Evolutionary conservation across 2,888 invertebrate species (phyloP).

Genomic region (Cenopis cana): DNA sequence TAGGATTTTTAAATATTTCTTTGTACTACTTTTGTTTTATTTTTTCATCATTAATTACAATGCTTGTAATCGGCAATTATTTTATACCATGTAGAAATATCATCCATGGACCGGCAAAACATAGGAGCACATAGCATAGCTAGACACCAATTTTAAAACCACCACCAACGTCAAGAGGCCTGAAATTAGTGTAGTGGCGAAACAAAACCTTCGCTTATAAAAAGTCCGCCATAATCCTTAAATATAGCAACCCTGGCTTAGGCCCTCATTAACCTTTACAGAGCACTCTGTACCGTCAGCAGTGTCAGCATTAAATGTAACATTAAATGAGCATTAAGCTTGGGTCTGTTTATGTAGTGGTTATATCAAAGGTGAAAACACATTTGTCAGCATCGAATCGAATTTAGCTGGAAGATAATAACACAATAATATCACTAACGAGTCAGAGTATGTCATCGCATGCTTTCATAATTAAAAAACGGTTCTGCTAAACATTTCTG

Average conservation of each 20-base stretch:
- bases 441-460: too few relatives aligned
- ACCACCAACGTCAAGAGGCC: conserved; percentile 2
- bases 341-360: conserved; percentile 3
- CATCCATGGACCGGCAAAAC: too few relatives aligned
- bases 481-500: too few relatives aligned
- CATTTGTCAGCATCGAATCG: too few relatives aligned
- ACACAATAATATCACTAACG: too few relatives aligned
- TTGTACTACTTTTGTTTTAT: background rate
- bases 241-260: conserved; percentile 42
- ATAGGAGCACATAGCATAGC: background rate
- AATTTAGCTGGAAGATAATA: too few relatives aligned
- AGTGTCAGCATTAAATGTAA: conserved; percentile 29
- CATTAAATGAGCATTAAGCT: conserved; percentile 27
- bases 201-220: conserved; percentile 36
- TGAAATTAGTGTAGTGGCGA: conserved; percentile 40
- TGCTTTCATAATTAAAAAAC: too few relatives aligned
- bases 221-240: conserved; percentile 42
- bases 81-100: background rate
- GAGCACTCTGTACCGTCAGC: conserved; percentile 34
- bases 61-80: background rate
- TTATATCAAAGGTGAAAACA: background rate
- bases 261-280: conserved; percentile 41
- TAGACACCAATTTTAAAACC: background rate
- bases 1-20: background rate
- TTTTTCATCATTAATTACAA: background rate